Evolutionary conservation across 2,113 vertebrate genomes (phyloP).

Genomic region (Channa argus): DNA sequence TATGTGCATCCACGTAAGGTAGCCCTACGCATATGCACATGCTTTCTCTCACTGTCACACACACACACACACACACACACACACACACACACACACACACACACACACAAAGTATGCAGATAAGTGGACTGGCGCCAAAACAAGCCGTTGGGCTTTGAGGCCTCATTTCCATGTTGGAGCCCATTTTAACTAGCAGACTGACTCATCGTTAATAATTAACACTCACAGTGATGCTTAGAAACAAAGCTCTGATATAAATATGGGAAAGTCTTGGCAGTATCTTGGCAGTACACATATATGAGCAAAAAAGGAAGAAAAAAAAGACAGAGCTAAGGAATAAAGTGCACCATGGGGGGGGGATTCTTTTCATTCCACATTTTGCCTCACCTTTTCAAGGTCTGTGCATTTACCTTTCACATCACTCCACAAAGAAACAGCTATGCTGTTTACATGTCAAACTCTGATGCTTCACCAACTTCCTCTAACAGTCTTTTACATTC

Average conservation of each 20-base stretch:
- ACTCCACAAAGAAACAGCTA: conserved; percentile 52
- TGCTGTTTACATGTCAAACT: conserved; percentile 63
- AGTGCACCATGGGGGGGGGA: neutral
- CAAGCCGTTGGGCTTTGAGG: conserved; percentile 72
- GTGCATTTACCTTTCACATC: conserved; percentile 55
- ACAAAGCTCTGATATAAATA: conserved; percentile 63
- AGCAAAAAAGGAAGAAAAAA: neutral
- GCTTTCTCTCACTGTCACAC: conserved; percentile 20
- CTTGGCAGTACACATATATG: conserved; percentile 6
- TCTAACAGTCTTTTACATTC: conserved; percentile 37
- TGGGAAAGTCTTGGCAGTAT: neutral
- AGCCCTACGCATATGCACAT: conserved; percentile 28
- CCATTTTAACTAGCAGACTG: conserved; percentile 73
- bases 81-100: too few relatives aligned
- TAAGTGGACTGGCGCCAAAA: conserved; percentile 71
- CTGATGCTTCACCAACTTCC: conserved; percentile 40
- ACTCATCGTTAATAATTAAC: conserved; percentile 79
- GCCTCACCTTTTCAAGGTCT: conserved; percentile 64
- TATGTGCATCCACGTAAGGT: conserved; percentile 60
- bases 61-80: neutral
- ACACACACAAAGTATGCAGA: conserved; percentile 69
- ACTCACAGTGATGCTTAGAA: conserved; percentile 56
- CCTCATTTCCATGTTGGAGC: conserved; percentile 76
- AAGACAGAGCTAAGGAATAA: conserved; percentile 3
- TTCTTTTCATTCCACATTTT: conserved; percentile 20